Evolutionary conservation across 2,113 vertebrate species (phyloP).

Genomic region (Nannospalax galili): DNA sequence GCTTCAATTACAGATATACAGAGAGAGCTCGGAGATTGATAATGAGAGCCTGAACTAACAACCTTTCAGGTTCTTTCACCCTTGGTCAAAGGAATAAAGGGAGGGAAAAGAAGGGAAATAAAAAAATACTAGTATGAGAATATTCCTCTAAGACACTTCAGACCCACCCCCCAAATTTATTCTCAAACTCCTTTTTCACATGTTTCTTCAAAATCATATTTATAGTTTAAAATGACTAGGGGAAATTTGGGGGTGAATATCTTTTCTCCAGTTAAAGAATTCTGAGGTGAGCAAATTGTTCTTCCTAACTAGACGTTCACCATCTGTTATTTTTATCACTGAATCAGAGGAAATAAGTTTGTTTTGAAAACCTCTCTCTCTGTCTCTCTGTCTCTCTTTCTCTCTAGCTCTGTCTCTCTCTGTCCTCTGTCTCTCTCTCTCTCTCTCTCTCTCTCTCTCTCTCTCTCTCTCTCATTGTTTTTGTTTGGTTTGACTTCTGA

Average conservation of each 20-base stretch:
- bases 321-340: background rate
- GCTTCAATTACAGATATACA: background rate
- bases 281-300: conserved; percentile 19
- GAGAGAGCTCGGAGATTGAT: background rate
- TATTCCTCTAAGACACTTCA: background rate
- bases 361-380: background rate
- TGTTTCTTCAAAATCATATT: conserved; percentile 12
- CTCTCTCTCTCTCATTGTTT: too few relatives aligned
- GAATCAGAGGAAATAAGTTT: background rate
- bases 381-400: too few relatives aligned
- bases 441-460: too few relatives aligned
- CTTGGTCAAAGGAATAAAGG: background rate
- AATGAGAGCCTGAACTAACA: background rate
- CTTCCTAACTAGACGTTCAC: background rate
- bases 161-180: background rate
- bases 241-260: background rate
- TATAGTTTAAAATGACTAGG: conserved; percentile 21
- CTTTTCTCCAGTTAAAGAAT: background rate
- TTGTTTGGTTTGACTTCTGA: too few relatives aligned
- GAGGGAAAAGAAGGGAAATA: background rate
- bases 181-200: background rate
- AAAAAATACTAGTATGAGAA: background rate
- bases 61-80: background rate
- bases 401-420: too few relatives aligned
- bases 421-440: too few relatives aligned